Evolutionary conservation across 2,113 vertebrate species (phyloP).

Genomic region (Coreoperca whiteheadi): DNA sequence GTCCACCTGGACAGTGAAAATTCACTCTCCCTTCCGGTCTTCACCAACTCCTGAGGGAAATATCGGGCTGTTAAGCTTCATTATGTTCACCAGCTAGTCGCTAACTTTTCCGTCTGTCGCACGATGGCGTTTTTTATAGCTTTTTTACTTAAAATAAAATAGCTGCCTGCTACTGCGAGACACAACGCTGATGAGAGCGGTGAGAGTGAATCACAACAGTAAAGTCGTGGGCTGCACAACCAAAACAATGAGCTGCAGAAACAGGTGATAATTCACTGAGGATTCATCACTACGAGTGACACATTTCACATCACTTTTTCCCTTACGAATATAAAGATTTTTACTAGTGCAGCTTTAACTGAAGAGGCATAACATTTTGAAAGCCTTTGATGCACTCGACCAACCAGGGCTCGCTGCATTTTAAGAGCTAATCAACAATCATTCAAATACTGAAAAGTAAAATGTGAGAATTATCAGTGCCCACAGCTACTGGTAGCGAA

Average conservation of each 20-base stretch:
- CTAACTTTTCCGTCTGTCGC: not conserved
- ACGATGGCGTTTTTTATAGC: not conserved
- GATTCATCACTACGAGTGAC: rapidly evolving
- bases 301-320: not conserved
- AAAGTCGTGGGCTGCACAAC: not conserved
- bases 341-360: not conserved
- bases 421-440: not conserved
- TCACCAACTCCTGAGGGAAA: not conserved
- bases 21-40: not conserved
- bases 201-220: not conserved
- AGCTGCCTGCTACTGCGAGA: not conserved
- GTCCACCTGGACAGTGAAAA: not conserved
- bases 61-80: not conserved
- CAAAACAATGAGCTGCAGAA: not conserved
- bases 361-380: not conserved
- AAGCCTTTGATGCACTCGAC: not conserved
- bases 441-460: not conserved
- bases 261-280: not conserved
- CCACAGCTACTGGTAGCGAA: not conserved
- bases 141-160: not conserved
- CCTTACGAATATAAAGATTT: not conserved
- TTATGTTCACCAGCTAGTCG: not conserved
- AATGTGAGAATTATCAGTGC: not conserved
- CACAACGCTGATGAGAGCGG: not conserved
- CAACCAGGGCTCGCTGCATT: not conserved